Base-by-base conservation (phyloP, 2,888 invertebrate species). In the Machimus rusticus region DNA sequence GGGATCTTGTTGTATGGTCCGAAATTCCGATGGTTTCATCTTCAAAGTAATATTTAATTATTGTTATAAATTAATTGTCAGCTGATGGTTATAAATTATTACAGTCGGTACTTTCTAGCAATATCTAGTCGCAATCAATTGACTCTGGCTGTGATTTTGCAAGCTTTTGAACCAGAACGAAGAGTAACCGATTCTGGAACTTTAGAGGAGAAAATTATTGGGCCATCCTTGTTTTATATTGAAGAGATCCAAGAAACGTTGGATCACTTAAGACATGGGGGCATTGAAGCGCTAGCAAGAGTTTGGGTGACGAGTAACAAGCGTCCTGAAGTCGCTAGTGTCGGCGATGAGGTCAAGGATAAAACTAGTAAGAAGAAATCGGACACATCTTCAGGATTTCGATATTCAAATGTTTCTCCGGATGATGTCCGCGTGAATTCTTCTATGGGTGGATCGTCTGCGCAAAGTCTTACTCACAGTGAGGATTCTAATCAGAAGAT, bases 211-310 rank as follows among this genome's bases (percentile, higher is more conserved):
- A 87, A 86, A 37, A 85, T 94, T 77, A 94, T 94, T 51, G 95
- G 95, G 0, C 97, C 97, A 0, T 96, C 97, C 88, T 95, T 96
- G 0, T 96, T 97, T 92, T 97, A 97, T 90, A 96, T 98, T 0
- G 97, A 98, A 93, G 98, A 98, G 92, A 98, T 96, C 84, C 96
- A 97, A 91, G 97, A 97, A 89, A 98, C 98, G 1, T 92, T 98
- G 3, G 95, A 96, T 82, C 95, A 97, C 89, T 93, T 97, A 0
- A 95, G 95, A 90, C 96, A 96, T 89, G 95, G 97, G 16, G 97
- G 97, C 4, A 94, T 97, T 28, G 94, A 96, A 88, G 95, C 95
- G 89, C 93, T 97, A 84, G 94, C 96, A 12, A 94, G 94, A 66
- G 92, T 92, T 86, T 96, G 96, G 95, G 94, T 96, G 88, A 91